Conservation (phyloP, 2,113 vertebrate species). For the Strix uralensis region DNA sequence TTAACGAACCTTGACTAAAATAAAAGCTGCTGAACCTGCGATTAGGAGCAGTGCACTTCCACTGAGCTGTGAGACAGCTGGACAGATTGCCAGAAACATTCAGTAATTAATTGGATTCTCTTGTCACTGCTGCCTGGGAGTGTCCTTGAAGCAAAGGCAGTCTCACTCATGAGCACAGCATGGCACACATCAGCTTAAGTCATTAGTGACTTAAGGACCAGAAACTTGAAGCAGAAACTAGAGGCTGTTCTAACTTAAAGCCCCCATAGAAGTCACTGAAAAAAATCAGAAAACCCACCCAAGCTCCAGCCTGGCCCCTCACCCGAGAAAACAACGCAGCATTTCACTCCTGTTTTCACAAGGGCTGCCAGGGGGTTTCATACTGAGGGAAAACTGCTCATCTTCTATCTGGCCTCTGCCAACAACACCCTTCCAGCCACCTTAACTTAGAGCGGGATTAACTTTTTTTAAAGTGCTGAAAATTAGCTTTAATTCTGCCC, state of each 20-base stretch:
- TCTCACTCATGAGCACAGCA: neutral
- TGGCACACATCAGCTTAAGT: neutral
- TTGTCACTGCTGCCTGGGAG: neutral
- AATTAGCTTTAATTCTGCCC: neutral
- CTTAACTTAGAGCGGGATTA: neutral
- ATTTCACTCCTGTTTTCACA: neutral
- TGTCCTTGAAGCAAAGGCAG: neutral
- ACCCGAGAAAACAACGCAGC: neutral
- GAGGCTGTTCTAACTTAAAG: neutral
- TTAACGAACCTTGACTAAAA: neutral
- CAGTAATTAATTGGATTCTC: constrained; percentile 14
- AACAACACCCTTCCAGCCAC: neutral
- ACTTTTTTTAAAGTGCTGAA: neutral
- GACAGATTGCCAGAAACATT: neutral
- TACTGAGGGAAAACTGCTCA: fast-evolving
- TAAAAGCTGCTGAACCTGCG: neutral
- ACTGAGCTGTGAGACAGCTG: neutral
- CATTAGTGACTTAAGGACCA: neutral
- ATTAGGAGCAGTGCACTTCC: neutral
- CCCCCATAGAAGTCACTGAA: neutral
- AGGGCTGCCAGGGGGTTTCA: neutral
- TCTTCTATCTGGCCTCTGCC: neutral
- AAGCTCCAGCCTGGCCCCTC: neutral
- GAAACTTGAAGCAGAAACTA: neutral
- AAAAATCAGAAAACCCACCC: neutral